Evolutionary conservation across 2,113 vertebrate species (phyloP).

Genomic region (Aptenodytes patagonicus): DNA sequence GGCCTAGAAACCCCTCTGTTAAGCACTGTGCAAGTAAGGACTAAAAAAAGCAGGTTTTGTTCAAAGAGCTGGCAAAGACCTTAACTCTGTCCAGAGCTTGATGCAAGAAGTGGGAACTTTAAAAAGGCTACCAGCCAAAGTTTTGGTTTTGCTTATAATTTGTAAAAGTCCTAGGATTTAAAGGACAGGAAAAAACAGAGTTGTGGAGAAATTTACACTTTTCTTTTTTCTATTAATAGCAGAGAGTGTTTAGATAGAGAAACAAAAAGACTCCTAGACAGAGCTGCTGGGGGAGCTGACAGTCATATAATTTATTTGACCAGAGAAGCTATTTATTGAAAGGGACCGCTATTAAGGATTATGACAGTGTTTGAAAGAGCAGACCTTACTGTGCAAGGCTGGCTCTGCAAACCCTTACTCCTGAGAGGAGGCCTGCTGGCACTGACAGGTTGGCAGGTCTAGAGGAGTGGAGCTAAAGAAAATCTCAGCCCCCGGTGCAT

Average conservation of each 20-base stretch:
- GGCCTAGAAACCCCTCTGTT: background rate
- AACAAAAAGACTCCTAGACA: background rate
- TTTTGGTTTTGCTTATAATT: background rate
- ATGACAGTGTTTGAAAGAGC: background rate
- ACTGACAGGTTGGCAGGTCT: background rate
- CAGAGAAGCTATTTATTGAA: background rate
- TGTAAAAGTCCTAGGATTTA: background rate
- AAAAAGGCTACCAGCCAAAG: background rate
- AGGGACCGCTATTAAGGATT: background rate
- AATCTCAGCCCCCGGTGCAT: background rate
- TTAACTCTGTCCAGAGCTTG: background rate
- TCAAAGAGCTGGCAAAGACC: background rate
- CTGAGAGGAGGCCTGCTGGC: background rate
- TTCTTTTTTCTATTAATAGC: background rate
- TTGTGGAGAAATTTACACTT: background rate
- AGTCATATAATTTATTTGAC: constrained; percentile 39
- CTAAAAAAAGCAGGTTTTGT: background rate
- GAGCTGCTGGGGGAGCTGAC: background rate
- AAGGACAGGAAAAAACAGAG: background rate
- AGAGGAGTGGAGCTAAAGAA: background rate
- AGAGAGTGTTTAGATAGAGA: background rate
- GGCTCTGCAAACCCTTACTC: background rate
- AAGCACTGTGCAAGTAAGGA: background rate
- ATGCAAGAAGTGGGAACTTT: background rate
- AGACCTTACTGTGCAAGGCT: background rate